phyloP scores from a whole-genome alignment of 2,113 vertebrate genomes.

The Girardinichthys multiradiatus region DNA sequence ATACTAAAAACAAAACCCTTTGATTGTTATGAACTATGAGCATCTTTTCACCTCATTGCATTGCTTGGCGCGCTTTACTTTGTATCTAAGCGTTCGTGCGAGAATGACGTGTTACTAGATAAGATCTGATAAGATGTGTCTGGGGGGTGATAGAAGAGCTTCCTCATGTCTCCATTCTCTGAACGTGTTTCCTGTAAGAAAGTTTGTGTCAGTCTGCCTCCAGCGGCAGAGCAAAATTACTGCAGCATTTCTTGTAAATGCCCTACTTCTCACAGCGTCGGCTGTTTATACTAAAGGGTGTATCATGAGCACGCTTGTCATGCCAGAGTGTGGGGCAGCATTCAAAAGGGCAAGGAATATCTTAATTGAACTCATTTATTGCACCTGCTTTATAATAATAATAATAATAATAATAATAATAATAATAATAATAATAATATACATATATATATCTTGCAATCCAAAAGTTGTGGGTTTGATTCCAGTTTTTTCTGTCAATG shows the following conservation, averaged over 20 bases:
- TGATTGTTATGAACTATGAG: background rate
- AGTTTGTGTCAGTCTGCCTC: slow-evolving; percentile 16
- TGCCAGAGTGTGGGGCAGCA: background rate
- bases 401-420: background rate
- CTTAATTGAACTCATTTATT: background rate
- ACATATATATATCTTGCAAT: too few species aligned
- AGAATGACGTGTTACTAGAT: too few species aligned
- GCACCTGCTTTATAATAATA: background rate
- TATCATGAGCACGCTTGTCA: slow-evolving; percentile 20
- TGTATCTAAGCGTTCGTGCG: background rate
- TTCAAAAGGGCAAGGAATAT: background rate
- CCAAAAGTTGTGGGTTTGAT: too few species aligned
- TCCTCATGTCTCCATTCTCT: too few species aligned
- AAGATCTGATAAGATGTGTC: too few species aligned
- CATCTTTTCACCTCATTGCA: background rate
- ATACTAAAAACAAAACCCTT: background rate
- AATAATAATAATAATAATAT: too few species aligned
- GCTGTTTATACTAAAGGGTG: slow-evolving; percentile 51
- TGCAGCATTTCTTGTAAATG: slow-evolving; percentile 75
- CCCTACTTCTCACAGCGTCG: slow-evolving; percentile 10
- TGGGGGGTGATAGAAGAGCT: too few species aligned
- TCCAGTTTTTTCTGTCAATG: too few species aligned
- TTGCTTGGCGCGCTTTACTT: background rate
- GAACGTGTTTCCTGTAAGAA: background rate
- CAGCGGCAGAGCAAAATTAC: slow-evolving; percentile 12